Evolutionary conservation across 2,888 invertebrate species (phyloP).

Genomic region (Pediacus dermestoides): DNA sequence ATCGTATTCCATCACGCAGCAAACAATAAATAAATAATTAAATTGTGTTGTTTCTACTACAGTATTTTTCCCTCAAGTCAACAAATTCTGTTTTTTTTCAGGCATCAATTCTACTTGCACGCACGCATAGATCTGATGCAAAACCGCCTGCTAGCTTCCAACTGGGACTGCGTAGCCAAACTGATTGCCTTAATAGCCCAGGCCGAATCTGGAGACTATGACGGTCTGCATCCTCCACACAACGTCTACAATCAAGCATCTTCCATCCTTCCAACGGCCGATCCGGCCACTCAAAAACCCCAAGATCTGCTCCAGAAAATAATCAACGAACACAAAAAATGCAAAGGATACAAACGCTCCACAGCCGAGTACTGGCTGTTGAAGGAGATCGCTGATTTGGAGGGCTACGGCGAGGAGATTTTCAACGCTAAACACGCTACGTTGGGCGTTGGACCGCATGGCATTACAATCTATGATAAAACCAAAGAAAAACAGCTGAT

Average conservation of each 20-base stretch:
- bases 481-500: conserved; percentile 66
- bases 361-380: conserved; percentile 81
- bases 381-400: conserved; percentile 74
- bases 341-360: conserved; percentile 61
- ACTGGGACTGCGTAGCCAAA: conserved; percentile 65
- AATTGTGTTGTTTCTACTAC: too few species aligned
- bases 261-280: conserved; percentile 57
- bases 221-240: conserved; percentile 57
- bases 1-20: too few species aligned
- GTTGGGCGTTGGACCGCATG: conserved; percentile 79
- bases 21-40: too few species aligned
- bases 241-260: conserved; percentile 63
- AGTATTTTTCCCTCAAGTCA: too few species aligned
- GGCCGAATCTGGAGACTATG: conserved; percentile 70
- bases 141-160: conserved; percentile 67
- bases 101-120: conserved; percentile 80
- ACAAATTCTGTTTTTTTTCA: too few species aligned
- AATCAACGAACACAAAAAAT: conserved; percentile 59
- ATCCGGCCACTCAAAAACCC: conserved; percentile 58
- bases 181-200: conserved; percentile 76
- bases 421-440: conserved; percentile 63
- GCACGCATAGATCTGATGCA: conserved; percentile 73
- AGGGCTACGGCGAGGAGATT: conserved; percentile 80
- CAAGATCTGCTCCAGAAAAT: conserved; percentile 62
- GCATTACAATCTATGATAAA: conserved; percentile 69